These are phyloP conservation scores for Hemiprocne comata DNA, from an alignment of 2,113 vertebrate species.

Conservation along the genomic window DNA sequence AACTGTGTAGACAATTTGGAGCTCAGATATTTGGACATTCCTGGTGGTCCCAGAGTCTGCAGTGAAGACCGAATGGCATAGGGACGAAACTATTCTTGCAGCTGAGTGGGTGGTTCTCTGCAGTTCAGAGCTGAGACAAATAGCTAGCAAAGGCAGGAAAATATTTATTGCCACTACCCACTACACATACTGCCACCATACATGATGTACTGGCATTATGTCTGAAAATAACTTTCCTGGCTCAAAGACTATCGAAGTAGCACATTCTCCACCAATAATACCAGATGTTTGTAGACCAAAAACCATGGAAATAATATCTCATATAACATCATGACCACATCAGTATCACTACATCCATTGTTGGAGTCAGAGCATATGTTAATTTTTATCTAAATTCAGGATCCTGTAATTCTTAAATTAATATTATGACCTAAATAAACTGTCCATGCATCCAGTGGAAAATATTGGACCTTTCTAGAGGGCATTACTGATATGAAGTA, in stretches of 20 bases:
- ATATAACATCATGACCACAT: neutral
- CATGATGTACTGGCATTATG: slow-evolving; percentile 26
- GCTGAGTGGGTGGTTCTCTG: slow-evolving; percentile 57
- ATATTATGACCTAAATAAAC: neutral
- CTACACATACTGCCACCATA: slow-evolving; percentile 25
- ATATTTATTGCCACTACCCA: slow-evolving; percentile 60
- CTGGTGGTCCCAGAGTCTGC: neutral
- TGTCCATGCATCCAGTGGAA: neutral
- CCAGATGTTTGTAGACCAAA: neutral
- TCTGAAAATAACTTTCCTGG: slow-evolving; percentile 40
- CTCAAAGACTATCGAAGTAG: slow-evolving; percentile 3
- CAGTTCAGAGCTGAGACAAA: slow-evolving; percentile 44
- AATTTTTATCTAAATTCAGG: neutral
- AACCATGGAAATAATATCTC: neutral
- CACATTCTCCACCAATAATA: neutral
- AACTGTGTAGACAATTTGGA: slow-evolving; percentile 23
- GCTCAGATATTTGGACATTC: slow-evolving; percentile 17
- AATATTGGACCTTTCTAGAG: neutral
- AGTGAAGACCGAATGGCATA: neutral
- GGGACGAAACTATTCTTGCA: slow-evolving; percentile 36
- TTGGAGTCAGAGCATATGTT: neutral
- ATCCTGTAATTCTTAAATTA: neutral
- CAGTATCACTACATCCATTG: neutral
- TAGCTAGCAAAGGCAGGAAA: slow-evolving; percentile 53
- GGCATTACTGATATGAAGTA: neutral